Percentiles rank a stretch among this genome's conserved stretches.
Conservation (phyloP, 2,797 vertebrate genomes). For the Eleutherodactylus coqui region DNA sequence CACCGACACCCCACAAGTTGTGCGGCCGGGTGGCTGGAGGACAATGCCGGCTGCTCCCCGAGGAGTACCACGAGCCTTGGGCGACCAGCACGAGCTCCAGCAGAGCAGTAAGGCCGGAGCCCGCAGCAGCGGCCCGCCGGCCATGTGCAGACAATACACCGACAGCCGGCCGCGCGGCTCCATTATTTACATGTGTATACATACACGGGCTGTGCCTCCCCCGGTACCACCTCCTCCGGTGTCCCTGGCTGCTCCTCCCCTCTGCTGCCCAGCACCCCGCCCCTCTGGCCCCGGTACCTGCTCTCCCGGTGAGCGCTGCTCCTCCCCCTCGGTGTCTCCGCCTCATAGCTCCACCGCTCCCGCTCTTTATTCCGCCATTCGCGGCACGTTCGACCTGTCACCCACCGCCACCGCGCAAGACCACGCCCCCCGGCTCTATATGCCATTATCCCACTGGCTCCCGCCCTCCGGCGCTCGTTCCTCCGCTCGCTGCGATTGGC, state of each 20-base stretch:
- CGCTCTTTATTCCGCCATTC: conserved; percentile 80
- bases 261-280: conserved; percentile 17
- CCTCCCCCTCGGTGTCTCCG: conserved; percentile 58
- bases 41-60: too few relatives aligned
- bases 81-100: too few relatives aligned
- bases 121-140: too few relatives aligned
- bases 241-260: conserved; percentile 34
- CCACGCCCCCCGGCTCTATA: conserved; percentile 50
- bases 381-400: conserved; percentile 86
- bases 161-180: background rate
- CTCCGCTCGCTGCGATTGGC: conserved; percentile 34
- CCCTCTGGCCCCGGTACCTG: conserved; percentile 47
- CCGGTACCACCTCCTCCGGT: conserved; percentile 18
- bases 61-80: too few relatives aligned
- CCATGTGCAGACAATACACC: background rate
- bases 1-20: too few relatives aligned
- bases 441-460: background rate
- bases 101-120: too few relatives aligned
- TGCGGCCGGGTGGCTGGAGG: too few relatives aligned
- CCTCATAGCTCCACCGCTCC: conserved; percentile 59
- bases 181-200: conserved; percentile 46
- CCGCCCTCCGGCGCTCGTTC: conserved; percentile 8
- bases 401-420: conserved; percentile 69
- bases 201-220: conserved; percentile 37
- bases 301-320: conserved; percentile 44